These are phyloP conservation scores for Sitodiplosis mosellana DNA, from an alignment of 1,140 invertebrate species.

Conservation along the genomic window DNA sequence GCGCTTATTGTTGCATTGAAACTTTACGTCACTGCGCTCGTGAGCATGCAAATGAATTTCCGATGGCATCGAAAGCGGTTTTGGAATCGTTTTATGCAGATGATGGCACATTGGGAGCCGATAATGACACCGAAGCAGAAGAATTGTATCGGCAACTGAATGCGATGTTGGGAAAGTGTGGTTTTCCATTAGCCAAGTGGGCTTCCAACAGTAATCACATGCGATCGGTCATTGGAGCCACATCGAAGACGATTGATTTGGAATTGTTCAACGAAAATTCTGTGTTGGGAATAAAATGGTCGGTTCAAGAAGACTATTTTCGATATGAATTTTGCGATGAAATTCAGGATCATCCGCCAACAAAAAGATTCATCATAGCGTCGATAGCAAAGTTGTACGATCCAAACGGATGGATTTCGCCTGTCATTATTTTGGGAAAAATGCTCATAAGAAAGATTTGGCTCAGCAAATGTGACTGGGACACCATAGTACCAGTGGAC, in stretches of 20 bases:
- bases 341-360: not conserved
- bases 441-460: constrained; percentile 26
- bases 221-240: not conserved
- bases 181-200: not conserved
- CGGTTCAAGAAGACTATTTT: not conserved
- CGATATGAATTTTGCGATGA: not conserved
- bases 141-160: constrained; percentile 8
- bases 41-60: constrained; percentile 9
- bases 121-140: constrained; percentile 6
- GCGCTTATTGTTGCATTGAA: constrained; percentile 17
- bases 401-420: constrained; percentile 21
- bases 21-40: constrained; percentile 15
- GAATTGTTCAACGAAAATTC: not conserved
- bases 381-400: constrained; percentile 15
- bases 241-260: not conserved
- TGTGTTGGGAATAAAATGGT: not conserved
- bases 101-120: constrained; percentile 22
- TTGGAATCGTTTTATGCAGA: constrained; percentile 26
- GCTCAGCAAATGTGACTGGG: constrained; percentile 19
- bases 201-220: not conserved
- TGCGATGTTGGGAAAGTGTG: constrained; percentile 3
- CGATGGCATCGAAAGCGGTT: constrained; percentile 12
- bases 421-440: constrained; percentile 20
- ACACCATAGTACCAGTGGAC: constrained; percentile 9
- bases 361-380: constrained; percentile 8